Base-by-base conservation (phyloP, 2,113 vertebrate genomes). In the Arothron firmamentum region DNA sequence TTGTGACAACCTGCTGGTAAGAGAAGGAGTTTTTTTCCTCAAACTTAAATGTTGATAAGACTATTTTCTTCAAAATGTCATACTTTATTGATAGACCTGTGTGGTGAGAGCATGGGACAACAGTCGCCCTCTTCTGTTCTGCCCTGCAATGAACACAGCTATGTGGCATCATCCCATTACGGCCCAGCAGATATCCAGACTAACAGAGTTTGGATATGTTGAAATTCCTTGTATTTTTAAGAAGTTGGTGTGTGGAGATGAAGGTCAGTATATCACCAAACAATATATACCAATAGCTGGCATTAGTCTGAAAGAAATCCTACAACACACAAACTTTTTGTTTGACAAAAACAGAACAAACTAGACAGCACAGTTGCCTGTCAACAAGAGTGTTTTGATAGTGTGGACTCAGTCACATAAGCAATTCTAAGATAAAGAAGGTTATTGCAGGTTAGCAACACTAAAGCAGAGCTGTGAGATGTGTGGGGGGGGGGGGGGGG, bases 161-260 rank as follows among this genome's bases (percentile, higher is more conserved):
- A 99, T 99, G 97, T 99, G 96, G 96, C 88, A 93, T 23, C 95
- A 99, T 84, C 96, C 96, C 6, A 77, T 99, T 74, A 98, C 97
- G 0, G 86, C 88, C 6, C 91, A 59, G 73, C 96, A 99, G 20
- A 83, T 96, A 62, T 85, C 84, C 75, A 92, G 72, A 48, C 93
- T 99, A 9, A 92, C 88, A 61, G 83, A 68, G 74, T 96, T 96
- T 42, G 95, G 96, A 77, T 99, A 99, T 45, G 56, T 70, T 0
- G 96, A 99, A 86, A 89, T 99, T 65, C 94, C 95, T 43, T 99
- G 96, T 16, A 88, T 98, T 64, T 74, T 82, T 68, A 99, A 99
- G 89, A 95, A 92, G 60, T 87, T 99, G 1, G 90, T 94, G 43
- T 99, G 96, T 80, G 97, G 96, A 71, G 97, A 99, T 70, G 90